Base-by-base conservation (phyloP, 1,140 invertebrate species). In the Lepidurus apus region DNA sequence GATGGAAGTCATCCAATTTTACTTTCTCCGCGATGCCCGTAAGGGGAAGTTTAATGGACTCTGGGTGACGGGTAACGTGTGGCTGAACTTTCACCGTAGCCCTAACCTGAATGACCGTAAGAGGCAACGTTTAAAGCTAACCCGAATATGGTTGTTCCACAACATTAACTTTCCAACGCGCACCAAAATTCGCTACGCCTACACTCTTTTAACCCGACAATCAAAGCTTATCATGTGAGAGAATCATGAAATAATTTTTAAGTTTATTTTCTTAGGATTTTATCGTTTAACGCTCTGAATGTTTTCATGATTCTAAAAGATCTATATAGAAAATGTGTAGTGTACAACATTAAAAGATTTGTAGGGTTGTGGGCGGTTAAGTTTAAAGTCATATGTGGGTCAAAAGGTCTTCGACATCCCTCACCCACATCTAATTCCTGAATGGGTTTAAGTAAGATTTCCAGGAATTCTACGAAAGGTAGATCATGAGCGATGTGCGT, bases 41-140 rank as follows among this genome's bases (percentile, higher is more conserved):
- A 65, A 65, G 21, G 53, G 53, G 21, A 21, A 65, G 53, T 13
- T n/a, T 17, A 65, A 5, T 34, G 17, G 6, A 65, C 53, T 21
- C 53, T 65, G 53, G 17, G 9, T 65, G 34, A 34, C 34, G 34
- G 34, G 34, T 4, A 34, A 11, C 13, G 13, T 65, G 53, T 65
- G 6, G 21, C 3, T 1, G 53, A 65, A 65, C 53, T 65, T 65
- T 65, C 53, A 65, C 53, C 53, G 17, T 7, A 9, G 53, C 21
- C 21, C 53, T 65, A 65, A 65, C 53, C 53, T 65, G 53, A 17
- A 65, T 65, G 53, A 65, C 53, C 53, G 53, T 65, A 65, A n/a
- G 17, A 21, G 13, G 53, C 13, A n/a, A 21, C 21, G 53, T 65
- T n/a, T 9, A n/a, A 65, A 21, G 8, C 17, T 21, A 13, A 65